Evolutionary conservation across 2,113 vertebrate genomes (phyloP).

Genomic region (Oenanthe melanoleuca): DNA sequence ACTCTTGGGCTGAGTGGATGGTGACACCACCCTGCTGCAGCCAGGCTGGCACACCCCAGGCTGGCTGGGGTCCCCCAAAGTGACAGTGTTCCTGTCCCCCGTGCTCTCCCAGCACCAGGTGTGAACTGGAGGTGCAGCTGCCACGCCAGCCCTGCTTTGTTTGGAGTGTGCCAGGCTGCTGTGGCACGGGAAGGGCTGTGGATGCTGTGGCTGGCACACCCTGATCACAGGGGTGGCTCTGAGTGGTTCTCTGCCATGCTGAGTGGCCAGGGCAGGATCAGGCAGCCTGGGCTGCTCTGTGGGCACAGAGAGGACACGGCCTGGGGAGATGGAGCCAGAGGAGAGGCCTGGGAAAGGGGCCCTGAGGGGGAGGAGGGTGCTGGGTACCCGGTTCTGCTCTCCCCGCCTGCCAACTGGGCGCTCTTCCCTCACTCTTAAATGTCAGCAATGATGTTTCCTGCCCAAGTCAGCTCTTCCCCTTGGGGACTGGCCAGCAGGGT

Average conservation of each 20-base stretch:
- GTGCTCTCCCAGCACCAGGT: accelerated
- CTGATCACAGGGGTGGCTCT: accelerated
- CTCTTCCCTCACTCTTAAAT: slow-evolving; percentile 35
- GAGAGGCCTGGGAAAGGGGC: not conserved
- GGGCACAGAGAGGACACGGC: not conserved
- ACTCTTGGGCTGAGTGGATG: no score
- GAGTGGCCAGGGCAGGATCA: accelerated
- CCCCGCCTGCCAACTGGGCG: not conserved
- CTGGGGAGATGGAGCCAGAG: not conserved
- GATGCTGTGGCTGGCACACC: not conserved
- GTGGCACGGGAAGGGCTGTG: not conserved
- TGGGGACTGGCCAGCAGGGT: slow-evolving; percentile 43
- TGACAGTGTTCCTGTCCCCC: not conserved
- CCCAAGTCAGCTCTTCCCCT: slow-evolving; percentile 53
- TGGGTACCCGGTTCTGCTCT: not conserved
- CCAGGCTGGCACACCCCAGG: not conserved
- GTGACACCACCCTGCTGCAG: no score
- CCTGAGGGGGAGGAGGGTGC: not conserved
- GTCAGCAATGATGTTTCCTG: slow-evolving; percentile 51
- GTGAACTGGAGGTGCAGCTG: not conserved
- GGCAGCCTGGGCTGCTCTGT: not conserved
- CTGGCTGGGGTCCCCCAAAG: not conserved
- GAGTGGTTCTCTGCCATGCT: accelerated
- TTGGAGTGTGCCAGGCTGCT: not conserved
- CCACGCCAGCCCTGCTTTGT: not conserved